Conservation (phyloP, 2,113 vertebrate species). For the Upupa epops region DNA sequence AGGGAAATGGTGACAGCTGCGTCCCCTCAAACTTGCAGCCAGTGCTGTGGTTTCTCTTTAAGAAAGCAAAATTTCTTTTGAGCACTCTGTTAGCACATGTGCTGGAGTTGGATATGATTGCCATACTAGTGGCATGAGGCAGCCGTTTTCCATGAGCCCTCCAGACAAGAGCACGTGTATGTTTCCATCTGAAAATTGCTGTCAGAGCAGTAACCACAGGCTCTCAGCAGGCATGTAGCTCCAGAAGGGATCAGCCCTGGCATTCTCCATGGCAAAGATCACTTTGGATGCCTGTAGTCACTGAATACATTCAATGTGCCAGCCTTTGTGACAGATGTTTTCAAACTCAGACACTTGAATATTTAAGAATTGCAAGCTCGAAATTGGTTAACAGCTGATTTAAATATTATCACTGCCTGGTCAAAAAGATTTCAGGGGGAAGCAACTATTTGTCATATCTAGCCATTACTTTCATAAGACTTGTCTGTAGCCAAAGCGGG, state of each 20-base stretch:
- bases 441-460: background rate
- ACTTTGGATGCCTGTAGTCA: background rate
- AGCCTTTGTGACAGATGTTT: background rate
- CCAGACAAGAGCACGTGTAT: background rate
- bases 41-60: background rate
- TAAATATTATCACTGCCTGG: background rate
- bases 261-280: background rate
- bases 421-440: background rate
- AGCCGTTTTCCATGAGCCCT: background rate
- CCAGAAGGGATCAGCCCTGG: background rate
- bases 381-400: background rate
- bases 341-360: background rate
- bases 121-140: background rate
- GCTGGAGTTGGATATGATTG: background rate
- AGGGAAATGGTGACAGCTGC: background rate
- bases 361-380: background rate
- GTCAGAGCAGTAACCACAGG: background rate
- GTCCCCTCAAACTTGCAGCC: background rate
- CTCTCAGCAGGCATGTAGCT: background rate
- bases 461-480: background rate
- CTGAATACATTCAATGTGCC: background rate
- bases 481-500: background rate
- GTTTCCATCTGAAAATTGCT: background rate
- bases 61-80: constrained; percentile 6
- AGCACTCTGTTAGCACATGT: background rate